Evolutionary conservation across 2,888 invertebrate genomes (phyloP).

Genomic region (Trachelus tabidus): DNA sequence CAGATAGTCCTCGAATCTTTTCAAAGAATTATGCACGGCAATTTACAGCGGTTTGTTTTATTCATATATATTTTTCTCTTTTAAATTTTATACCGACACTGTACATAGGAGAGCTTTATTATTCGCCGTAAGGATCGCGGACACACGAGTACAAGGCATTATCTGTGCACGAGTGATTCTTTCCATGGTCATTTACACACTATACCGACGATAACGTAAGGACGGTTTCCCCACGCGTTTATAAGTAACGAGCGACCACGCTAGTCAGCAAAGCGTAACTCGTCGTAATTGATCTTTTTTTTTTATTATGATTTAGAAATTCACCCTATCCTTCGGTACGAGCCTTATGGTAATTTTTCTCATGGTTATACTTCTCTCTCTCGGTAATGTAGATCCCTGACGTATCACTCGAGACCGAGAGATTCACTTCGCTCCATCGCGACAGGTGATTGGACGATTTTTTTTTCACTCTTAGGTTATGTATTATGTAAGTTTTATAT

Average conservation of each 20-base stretch:
- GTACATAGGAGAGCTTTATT: background rate
- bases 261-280: background rate
- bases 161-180: background rate
- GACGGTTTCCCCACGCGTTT: background rate
- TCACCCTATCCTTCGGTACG: background rate
- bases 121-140: background rate
- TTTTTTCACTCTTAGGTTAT: constrained; percentile 12
- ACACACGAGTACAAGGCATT: background rate
- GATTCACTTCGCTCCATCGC: background rate
- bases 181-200: background rate
- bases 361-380: background rate
- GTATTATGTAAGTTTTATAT: constrained; percentile 26
- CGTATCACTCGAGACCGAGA: background rate
- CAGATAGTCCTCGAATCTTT: background rate
- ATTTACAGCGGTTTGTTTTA: background rate
- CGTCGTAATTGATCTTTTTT: background rate
- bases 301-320: background rate
- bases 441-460: constrained; percentile 7
- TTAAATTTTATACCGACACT: background rate
- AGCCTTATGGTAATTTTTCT: background rate
- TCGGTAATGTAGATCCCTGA: background rate
- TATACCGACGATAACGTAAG: background rate
- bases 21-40: background rate
- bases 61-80: background rate
- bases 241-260: background rate